A percentile compares a stretch with the other conserved stretches of the same genome.
Conservation (phyloP, 92 coral and sea anemone species). For the Paragorgia papillata region DNA sequence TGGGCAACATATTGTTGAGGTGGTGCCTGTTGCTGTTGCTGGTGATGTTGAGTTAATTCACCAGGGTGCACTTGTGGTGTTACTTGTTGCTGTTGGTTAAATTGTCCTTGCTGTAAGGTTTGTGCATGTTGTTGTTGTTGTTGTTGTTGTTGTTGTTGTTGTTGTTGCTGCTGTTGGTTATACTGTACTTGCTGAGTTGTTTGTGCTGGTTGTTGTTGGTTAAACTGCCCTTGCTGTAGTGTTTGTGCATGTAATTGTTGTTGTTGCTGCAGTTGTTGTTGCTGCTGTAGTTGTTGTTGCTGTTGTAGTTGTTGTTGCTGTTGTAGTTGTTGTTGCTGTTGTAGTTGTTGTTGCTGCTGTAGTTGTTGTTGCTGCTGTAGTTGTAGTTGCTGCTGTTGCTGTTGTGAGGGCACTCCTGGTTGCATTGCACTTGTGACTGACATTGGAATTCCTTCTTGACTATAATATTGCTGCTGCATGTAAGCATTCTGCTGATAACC, state of each 20-base stretch:
- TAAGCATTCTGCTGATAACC: constrained; percentile 29
- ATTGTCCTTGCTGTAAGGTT: too few relatives aligned
- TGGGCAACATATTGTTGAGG: constrained; percentile 29
- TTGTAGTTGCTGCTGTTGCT: background rate
- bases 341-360: background rate
- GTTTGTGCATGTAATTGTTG: constrained; percentile 6
- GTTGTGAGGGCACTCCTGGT: too few relatives aligned
- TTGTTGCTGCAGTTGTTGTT: constrained; percentile 14
- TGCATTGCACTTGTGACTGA: constrained; percentile 8
- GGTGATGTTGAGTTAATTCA: background rate
- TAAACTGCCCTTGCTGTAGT: constrained; percentile 6
- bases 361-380: constrained; percentile 25
- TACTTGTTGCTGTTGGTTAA: constrained; percentile 21
- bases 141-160: background rate
- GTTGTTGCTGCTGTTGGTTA: background rate
- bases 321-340: background rate
- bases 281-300: too few relatives aligned
- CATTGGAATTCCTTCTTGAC: constrained; percentile 15
- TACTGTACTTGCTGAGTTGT: too few relatives aligned
- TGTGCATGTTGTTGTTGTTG: constrained; percentile 3
- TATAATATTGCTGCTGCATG: constrained; percentile 3
- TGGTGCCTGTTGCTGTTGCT: constrained; percentile 1
- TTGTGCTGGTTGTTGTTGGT: constrained; percentile 3
- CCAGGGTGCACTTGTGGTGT: constrained; percentile 5
- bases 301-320: constrained; percentile 22